Evolutionary conservation across 2,888 invertebrate genomes (phyloP), one percentile per base, ranked within the genome.

Genomic region (Eretmocerus hayati): DNA sequence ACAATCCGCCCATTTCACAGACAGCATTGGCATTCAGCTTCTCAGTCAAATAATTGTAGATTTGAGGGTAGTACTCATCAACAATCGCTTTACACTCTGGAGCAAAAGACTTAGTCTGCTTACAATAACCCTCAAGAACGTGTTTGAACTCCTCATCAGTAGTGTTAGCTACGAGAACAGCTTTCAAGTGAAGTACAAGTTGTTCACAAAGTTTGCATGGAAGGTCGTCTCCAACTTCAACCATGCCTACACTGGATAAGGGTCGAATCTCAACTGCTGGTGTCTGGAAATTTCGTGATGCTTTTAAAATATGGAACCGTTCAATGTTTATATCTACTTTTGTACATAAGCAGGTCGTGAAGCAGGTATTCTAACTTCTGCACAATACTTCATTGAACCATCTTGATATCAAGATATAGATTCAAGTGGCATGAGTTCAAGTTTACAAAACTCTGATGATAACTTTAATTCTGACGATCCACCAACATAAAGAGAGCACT

Each of bases 151-250:
- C 89, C 0, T 73, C 60, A 69, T 87, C 86, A 0, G 93, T 90
- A 0, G 91, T 90, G 66, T 92, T 90, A 16, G 91, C 84, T 22
- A 88, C 77, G 20, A 93, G 70, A 5, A 90, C 75, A 64, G 91
- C 87, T 53, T 84, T 81, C 57, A 91, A 74, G 69, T 92, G 90
- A 19, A 75, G 74, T 0, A 91, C 84, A 42, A 93, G 72, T 67
- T 90, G 87, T 61, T 88, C 83, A 70, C 92, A 93, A 47, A 93
- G 77, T 61, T 90, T 86, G 67, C 93, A 92, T 1, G 90, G 84
- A 43, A 88, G 76, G 63, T 84, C 82, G 58, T 82, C 81, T 32
- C 67, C 71, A n/a, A 79, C 64, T 36, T 74, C 72, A 15, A 79
- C 74, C 61, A 75, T 72, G 45, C 80, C 83, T 53, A 78, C 75